These are phyloP conservation scores for Anthopleura sola DNA, from an alignment of 64 coral and sea anemone genomes.

Conservation along the genomic window DNA sequence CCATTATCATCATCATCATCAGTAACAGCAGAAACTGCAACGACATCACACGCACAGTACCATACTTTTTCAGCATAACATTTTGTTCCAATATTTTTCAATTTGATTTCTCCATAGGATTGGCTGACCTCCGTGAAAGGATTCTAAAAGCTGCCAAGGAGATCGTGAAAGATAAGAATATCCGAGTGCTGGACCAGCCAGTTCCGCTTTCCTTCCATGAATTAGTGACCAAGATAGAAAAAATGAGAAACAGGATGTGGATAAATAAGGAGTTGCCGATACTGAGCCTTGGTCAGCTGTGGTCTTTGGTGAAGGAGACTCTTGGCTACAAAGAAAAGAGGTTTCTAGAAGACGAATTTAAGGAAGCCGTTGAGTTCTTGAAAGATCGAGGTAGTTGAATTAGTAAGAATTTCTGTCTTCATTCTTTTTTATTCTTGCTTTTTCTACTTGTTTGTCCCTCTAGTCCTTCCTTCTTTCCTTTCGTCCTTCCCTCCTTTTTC, in stretches of 20 bases:
- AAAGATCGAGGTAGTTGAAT: conserved; percentile 53
- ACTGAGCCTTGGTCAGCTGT: conserved; percentile 25
- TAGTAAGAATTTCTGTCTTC: too few relatives aligned
- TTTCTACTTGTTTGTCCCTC: neutral
- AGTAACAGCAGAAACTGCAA: too few relatives aligned
- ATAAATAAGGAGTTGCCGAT: conserved; percentile 39
- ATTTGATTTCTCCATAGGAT: neutral
- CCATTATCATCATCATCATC: too few relatives aligned
- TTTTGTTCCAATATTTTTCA: too few relatives aligned
- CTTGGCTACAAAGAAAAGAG: neutral
- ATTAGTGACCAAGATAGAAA: conserved; percentile 40
- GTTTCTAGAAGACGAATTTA: conserved; percentile 42
- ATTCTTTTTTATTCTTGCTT: neutral
- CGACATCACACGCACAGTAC: too few relatives aligned
- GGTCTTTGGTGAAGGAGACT: conserved; percentile 17
- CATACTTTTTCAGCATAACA: too few relatives aligned
- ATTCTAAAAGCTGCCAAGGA: conserved; percentile 24
- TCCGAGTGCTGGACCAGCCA: conserved; percentile 38
- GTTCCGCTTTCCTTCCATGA: conserved; percentile 44
- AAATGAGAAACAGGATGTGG: conserved; percentile 26
- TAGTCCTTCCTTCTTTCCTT: neutral
- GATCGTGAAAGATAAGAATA: conserved; percentile 20
- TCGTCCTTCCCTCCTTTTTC: neutral
- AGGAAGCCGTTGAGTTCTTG: conserved; percentile 51
- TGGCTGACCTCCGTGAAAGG: conserved; percentile 37